These are phyloP conservation scores for Eupeodes luniger DNA, from an alignment of 2,888 invertebrate species.

Conservation along the genomic window DNA sequence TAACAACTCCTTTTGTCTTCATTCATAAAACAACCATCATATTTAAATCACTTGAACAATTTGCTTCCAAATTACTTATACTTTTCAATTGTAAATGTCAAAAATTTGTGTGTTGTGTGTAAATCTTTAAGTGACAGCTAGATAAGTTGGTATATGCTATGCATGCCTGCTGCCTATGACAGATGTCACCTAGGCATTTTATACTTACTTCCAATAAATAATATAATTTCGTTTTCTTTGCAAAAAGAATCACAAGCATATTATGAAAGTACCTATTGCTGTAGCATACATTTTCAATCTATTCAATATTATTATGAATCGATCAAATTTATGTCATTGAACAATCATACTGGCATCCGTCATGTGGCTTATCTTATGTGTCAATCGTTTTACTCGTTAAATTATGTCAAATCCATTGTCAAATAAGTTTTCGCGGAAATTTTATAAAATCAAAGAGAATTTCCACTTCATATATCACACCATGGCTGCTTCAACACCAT, in stretches of 20 bases:
- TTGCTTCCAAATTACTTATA: background rate
- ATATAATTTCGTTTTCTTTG: conserved; percentile 12
- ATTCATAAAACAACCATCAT: background rate
- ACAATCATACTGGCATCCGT: conserved; percentile 55
- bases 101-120: background rate
- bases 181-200: conserved; percentile 25
- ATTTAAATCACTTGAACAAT: conserved; percentile 10
- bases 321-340: conserved; percentile 66
- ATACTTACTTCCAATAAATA: background rate
- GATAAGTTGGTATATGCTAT: background rate
- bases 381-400: conserved; percentile 42
- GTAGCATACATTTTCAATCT: conserved; percentile 16
- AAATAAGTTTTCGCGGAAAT: conserved; percentile 54
- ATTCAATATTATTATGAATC: conserved; percentile 38
- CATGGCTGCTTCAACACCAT: no score
- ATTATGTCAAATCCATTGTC: conserved; percentile 59
- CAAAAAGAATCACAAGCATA: background rate
- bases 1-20: no score
- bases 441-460: conserved; percentile 47
- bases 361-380: conserved; percentile 48
- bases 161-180: conserved; percentile 41
- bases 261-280: no score
- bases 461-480: background rate
- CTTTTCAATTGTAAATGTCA: background rate
- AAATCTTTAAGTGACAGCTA: background rate